Conservation (phyloP, 2,888 invertebrate genomes). For the Cryptocephalus moraei region DNA sequence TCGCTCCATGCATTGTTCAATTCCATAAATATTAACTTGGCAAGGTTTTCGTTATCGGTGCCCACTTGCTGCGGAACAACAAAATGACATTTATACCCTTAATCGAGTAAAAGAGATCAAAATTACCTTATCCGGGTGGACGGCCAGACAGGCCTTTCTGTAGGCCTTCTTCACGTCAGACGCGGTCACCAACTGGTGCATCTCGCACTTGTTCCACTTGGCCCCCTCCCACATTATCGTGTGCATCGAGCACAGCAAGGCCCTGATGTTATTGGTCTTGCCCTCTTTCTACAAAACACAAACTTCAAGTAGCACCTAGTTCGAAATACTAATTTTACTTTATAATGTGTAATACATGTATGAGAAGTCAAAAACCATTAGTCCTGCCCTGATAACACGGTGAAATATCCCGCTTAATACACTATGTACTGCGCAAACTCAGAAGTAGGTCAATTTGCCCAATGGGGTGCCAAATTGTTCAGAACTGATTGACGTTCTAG, state of each 20-base stretch:
- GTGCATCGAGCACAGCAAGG: slow-evolving; percentile 88
- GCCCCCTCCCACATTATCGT: slow-evolving; percentile 88
- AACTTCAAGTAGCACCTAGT: no score
- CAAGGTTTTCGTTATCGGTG: slow-evolving; percentile 83
- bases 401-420: no score
- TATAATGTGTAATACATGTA: no score
- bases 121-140: slow-evolving; percentile 95
- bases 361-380: no score
- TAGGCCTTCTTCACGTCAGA: slow-evolving; percentile 95
- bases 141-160: slow-evolving; percentile 88
- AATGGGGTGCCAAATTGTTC: no score
- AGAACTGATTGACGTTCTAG: no score
- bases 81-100: slow-evolving; percentile 1
- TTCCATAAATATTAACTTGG: slow-evolving; percentile 97
- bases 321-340: no score
- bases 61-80: slow-evolving; percentile 68
- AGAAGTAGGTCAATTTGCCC: no score
- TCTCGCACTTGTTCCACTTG: slow-evolving; percentile 87
- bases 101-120: not conserved
- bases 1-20: slow-evolving; percentile 98
- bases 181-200: slow-evolving; percentile 86
- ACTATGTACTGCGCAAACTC: no score
- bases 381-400: no score
- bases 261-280: slow-evolving; percentile 93
- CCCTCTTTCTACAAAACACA: slow-evolving; percentile 66